phyloP scores from a whole-genome alignment of 1,140 invertebrate species.

The Drosophila truncata region DNA sequence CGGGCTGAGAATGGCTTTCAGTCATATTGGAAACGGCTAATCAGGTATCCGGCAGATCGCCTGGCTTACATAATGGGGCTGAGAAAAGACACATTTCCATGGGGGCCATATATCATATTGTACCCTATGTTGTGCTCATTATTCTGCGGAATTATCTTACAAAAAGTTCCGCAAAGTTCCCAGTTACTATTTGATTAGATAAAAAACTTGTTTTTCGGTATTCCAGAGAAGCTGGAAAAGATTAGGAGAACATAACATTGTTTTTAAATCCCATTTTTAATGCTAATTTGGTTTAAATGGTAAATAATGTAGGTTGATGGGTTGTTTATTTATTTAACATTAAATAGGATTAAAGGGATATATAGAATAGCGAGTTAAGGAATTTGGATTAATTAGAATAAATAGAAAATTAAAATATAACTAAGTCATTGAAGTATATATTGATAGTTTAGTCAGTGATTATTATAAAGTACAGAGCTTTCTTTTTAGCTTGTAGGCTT shows the following conservation, averaged over 20 bases:
- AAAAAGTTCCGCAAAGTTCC: slow-evolving; percentile 9
- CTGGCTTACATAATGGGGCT: slow-evolving; percentile 21
- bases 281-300: background rate
- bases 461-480: background rate
- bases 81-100: slow-evolving; percentile 7
- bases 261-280: background rate
- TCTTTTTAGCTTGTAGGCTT: background rate
- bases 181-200: slow-evolving; percentile 41
- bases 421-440: too few relatives aligned
- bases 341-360: background rate
- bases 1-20: slow-evolving; percentile 42
- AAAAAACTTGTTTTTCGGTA: slow-evolving; percentile 13
- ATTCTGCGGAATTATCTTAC: slow-evolving; percentile 27
- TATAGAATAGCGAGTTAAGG: too few relatives aligned
- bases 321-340: background rate
- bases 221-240: background rate
- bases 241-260: background rate
- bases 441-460: background rate
- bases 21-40: slow-evolving; percentile 27
- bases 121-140: background rate
- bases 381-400: too few relatives aligned
- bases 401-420: too few relatives aligned
- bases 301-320: background rate
- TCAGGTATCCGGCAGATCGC: slow-evolving; percentile 23
- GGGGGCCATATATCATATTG: slow-evolving; percentile 7